Evolutionary conservation across 2,113 vertebrate species (phyloP).

Genomic region (Gambusia affinis): DNA sequence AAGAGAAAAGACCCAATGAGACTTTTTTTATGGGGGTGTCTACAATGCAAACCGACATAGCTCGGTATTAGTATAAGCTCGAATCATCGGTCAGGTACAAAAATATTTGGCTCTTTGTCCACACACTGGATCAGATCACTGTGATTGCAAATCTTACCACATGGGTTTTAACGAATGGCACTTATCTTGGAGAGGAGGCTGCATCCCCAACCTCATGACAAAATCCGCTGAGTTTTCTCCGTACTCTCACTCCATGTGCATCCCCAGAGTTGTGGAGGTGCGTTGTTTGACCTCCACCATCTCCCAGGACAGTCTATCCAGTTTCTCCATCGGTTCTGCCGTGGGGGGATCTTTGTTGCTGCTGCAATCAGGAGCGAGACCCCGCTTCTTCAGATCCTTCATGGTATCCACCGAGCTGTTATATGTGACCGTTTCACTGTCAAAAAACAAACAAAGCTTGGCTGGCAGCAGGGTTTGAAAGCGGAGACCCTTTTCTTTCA

Average conservation of each 20-base stretch:
- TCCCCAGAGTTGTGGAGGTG: not conserved
- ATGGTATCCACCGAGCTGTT: not conserved
- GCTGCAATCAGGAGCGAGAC: not conserved
- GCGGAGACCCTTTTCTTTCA: not conserved
- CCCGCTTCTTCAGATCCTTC: not conserved
- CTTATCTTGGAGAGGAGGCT: too few relatives aligned
- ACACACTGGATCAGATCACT: too few relatives aligned
- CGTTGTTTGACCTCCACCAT: not conserved
- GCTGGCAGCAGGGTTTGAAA: constrained; percentile 1
- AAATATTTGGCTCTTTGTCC: too few relatives aligned
- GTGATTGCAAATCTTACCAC: not conserved
- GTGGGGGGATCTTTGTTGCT: not conserved
- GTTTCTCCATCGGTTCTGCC: not conserved
- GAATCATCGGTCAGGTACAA: too few relatives aligned
- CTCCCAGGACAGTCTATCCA: not conserved
- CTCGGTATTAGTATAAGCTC: too few relatives aligned
- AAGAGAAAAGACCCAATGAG: too few relatives aligned
- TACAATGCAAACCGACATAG: too few relatives aligned
- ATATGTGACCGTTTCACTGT: not conserved
- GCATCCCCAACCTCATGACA: too few relatives aligned
- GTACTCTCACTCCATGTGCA: not conserved
- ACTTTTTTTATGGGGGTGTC: too few relatives aligned
- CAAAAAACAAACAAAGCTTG: not conserved
- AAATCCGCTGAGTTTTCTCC: not conserved
- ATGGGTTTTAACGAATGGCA: too few relatives aligned